A percentile compares a stretch with the other conserved stretches of the same genome.
Conservation (phyloP, 92 coral and sea anemone genomes). For the Palythoa grandiflora region DNA sequence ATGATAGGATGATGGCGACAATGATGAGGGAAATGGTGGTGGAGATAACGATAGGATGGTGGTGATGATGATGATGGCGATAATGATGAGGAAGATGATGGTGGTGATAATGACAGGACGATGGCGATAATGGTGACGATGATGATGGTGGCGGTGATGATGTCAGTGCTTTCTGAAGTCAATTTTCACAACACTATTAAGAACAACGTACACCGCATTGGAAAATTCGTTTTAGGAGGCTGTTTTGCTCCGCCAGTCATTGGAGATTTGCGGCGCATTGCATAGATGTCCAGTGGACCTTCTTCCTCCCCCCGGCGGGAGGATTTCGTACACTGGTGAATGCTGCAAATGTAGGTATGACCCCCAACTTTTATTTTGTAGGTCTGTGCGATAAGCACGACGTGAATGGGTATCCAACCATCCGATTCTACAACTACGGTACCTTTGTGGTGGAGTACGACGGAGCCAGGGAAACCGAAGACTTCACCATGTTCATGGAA, state of each 20-base stretch:
- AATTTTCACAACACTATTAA: too few relatives aligned
- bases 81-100: background rate
- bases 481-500: constrained; percentile 80
- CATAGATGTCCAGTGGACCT: too few relatives aligned
- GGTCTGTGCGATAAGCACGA: constrained; percentile 88
- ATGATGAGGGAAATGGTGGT: background rate
- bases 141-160: too few relatives aligned
- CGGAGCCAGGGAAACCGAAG: constrained; percentile 80
- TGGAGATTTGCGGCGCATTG: too few relatives aligned
- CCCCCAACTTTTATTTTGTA: constrained; percentile 15
- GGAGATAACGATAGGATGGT: background rate
- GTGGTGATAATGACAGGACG: background rate
- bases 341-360: background rate
- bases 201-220: too few relatives aligned
- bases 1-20: background rate
- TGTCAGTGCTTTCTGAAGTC: too few relatives aligned
- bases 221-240: too few relatives aligned
- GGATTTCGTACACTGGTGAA: too few relatives aligned
- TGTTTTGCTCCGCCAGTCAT: too few relatives aligned
- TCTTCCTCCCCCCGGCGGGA: too few relatives aligned
- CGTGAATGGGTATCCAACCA: constrained; percentile 93
- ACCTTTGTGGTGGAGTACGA: constrained; percentile 83
- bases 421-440: constrained; percentile 87
- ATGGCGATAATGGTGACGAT: too few relatives aligned
- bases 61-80: background rate